Conservation (phyloP, 2,888 invertebrate species). For the Cordylochernes scorpioides region DNA sequence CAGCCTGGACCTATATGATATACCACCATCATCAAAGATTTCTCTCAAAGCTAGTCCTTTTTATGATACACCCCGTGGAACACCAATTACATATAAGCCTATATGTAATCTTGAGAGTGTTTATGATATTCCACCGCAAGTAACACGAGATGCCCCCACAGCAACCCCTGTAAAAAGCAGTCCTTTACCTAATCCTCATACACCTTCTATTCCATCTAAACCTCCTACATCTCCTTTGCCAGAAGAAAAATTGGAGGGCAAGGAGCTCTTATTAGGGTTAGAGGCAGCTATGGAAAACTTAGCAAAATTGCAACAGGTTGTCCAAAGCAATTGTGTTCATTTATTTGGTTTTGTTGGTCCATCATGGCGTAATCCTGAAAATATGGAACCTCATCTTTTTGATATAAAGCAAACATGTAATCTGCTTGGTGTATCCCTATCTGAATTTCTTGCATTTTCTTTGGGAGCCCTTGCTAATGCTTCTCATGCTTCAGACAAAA, state of each 20-base stretch:
- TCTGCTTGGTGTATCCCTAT: constrained; percentile 45
- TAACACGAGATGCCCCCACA: constrained; percentile 19
- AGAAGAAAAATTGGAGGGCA: constrained; percentile 1
- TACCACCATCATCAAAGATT: too few relatives aligned
- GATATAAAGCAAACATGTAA: constrained; percentile 56
- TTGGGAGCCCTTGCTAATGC: constrained; percentile 68
- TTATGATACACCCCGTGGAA: too few relatives aligned
- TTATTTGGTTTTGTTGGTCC: constrained; percentile 42
- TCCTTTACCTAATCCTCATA: neutral
- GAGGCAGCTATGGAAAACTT: constrained; percentile 46
- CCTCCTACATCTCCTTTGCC: constrained; percentile 1
- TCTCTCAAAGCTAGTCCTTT: too few relatives aligned
- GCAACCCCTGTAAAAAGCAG: constrained; percentile 4
- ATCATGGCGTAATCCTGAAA: constrained; percentile 47
- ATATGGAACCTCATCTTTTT: constrained; percentile 45
- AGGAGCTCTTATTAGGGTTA: constrained; percentile 37
- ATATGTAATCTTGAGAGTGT: too few relatives aligned
- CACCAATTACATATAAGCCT: too few relatives aligned
- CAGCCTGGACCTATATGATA: too few relatives aligned
- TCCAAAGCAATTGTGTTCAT: constrained; percentile 49
- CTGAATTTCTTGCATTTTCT: constrained; percentile 63
- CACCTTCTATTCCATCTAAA: neutral
- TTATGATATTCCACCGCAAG: constrained; percentile 25
- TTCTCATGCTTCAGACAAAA: constrained; percentile 37
- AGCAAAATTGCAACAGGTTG: constrained; percentile 46